Base-by-base conservation (phyloP, 1,140 invertebrate genomes). In the Drosophila quadrilineata region DNA sequence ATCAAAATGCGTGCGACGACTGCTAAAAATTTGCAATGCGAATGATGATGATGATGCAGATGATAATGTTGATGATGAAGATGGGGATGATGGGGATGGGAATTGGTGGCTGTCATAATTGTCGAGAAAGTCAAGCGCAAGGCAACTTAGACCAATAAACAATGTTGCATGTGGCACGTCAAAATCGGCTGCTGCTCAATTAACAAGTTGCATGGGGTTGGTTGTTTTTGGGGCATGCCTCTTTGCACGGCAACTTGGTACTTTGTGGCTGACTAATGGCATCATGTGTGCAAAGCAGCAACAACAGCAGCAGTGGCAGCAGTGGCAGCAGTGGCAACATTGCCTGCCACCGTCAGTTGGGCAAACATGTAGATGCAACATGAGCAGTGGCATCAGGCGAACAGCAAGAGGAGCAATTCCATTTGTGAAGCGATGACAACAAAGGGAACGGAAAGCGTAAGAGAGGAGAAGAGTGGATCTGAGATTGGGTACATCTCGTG, bases 251-350 rank as follows among this genome's bases (percentile, higher is more conserved):
- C 56, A 76, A 82, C 77, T 82, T 84, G 73, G 71, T 84, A 77
- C 77, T 71, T 84, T 84, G 70, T 57, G 69, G 73, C 56, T 84
- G 73, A 84, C 77, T 84, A 84, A 84, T 84, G 77, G 77, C 77
- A 70, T n/a, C n/a, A n/a, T 77, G 77, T 73, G 63, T 71, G 72
- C 64, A 67, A 59, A 43, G 5, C 46, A 26, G 22, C 21, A 48
- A 8, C 56, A 29, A 17, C 52, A 54, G 33, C 33, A 36, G 41
- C 19, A 35, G 35, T 28, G 26, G 10, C 3, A 31, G 12, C 38
- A 28, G 48, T 12, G 17, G 33, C 73, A 14, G 58, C 35, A 36
- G 17, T 16, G 12, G 17, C 69, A 54, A 43, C 49, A 35, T 45
- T 29, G 48, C 50, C 38, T 64, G 60, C 33, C 56, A 49, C 63